phyloP scores from a whole-genome alignment of 1,140 invertebrate species.

The Caenorhabditis tropicalis region DNA sequence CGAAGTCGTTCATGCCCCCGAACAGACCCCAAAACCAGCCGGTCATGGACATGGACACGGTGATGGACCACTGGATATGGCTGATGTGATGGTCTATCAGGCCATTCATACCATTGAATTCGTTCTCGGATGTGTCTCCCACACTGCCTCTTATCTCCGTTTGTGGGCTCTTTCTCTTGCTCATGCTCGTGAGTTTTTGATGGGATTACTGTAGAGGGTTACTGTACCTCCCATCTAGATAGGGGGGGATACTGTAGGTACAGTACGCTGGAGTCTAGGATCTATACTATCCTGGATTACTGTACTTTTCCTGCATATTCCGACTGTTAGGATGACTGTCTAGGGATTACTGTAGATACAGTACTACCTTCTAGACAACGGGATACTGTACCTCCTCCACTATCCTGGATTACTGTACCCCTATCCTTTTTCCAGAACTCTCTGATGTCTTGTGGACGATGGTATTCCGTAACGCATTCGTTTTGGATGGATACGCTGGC shows the following conservation, averaged over 20 bases:
- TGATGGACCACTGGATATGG: slow-evolving; percentile 77
- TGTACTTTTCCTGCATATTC: no score
- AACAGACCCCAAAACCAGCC: slow-evolving; percentile 40
- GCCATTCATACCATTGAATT: slow-evolving; percentile 96
- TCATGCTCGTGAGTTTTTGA: slow-evolving; percentile 85
- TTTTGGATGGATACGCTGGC: slow-evolving; percentile 76
- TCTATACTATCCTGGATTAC: no score
- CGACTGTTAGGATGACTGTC: no score
- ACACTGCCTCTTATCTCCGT: slow-evolving; percentile 93
- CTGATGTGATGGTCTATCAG: slow-evolving; percentile 87
- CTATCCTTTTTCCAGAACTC: slow-evolving; percentile 64
- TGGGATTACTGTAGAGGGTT: no score
- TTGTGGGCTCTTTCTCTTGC: slow-evolving; percentile 94
- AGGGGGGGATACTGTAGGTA: no score
- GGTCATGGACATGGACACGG: slow-evolving; percentile 62
- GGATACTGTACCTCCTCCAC: no score
- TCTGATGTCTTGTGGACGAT: slow-evolving; percentile 75
- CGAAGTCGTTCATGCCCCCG: slow-evolving; percentile 64
- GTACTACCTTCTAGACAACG: no score
- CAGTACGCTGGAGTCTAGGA: no score
- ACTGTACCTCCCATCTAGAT: no score
- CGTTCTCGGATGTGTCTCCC: slow-evolving; percentile 90
- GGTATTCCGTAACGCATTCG: slow-evolving; percentile 73
- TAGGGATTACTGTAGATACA: no score
- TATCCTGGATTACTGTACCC: neutral